phyloP scores from a whole-genome alignment of 2,113 vertebrate genomes.

The Podiceps cristatus region DNA sequence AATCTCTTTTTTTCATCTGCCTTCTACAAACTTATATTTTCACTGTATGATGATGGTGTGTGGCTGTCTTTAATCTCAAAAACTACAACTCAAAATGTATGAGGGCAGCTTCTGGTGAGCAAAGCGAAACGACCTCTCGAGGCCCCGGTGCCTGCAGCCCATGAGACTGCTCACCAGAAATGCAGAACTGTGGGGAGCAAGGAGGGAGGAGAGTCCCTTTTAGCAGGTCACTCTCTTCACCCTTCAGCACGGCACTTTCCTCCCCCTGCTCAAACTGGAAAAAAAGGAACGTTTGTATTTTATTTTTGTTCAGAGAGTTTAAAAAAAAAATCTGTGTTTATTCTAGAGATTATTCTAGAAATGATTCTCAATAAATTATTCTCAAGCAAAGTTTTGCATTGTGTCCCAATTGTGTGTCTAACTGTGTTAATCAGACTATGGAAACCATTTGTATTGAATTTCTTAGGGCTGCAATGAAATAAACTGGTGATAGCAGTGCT shows the following conservation, averaged over 20 bases:
- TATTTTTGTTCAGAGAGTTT: neutral
- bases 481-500: neutral
- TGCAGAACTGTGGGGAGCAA: neutral
- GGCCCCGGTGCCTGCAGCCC: neutral
- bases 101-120: neutral
- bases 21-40: neutral
- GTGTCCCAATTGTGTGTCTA: neutral
- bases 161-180: neutral
- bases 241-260: neutral
- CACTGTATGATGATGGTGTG: no score
- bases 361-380: neutral
- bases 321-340: neutral
- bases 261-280: neutral
- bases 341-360: neutral
- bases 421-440: neutral
- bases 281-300: neutral
- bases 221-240: neutral
- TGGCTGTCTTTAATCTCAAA: neutral
- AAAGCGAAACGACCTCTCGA: neutral
- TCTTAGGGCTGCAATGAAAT: neutral
- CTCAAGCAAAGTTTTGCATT: neutral
- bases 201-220: neutral
- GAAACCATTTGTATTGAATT: neutral
- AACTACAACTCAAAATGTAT: neutral
- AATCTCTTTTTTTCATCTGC: neutral